Percentiles rank a stretch among this genome's conserved stretches.
Evolutionary conservation across 2,888 invertebrate genomes (phyloP).

Genomic region (Cephus pulcher): DNA sequence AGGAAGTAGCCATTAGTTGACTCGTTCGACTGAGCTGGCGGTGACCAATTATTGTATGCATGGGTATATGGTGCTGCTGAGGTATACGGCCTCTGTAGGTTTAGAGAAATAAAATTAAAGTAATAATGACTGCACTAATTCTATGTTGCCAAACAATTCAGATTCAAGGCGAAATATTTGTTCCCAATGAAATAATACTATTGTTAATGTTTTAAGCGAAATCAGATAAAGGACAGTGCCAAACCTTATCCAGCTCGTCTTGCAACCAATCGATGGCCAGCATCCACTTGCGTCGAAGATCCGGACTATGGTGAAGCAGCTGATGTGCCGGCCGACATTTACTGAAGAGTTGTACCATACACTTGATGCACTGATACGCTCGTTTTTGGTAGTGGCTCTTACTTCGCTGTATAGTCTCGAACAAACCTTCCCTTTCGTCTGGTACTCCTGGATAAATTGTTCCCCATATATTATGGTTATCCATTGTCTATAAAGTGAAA

Average conservation of each 20-base stretch:
- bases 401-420: slow-evolving; percentile 92
- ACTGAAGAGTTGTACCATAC: slow-evolving; percentile 90
- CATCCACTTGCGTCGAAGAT: slow-evolving; percentile 88
- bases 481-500: slow-evolving; percentile 8
- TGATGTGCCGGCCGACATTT: slow-evolving; percentile 85
- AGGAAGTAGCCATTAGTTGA: slow-evolving; percentile 94
- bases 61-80: slow-evolving; percentile 82
- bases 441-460: slow-evolving; percentile 70
- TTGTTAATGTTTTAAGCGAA: not conserved
- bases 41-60: slow-evolving; percentile 93
- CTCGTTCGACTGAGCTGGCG: slow-evolving; percentile 94
- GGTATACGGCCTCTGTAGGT: slow-evolving; percentile 68
- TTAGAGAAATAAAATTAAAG: not conserved
- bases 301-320: slow-evolving; percentile 81
- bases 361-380: slow-evolving; percentile 97
- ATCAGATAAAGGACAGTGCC: slow-evolving; percentile 16
- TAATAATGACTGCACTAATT: not conserved
- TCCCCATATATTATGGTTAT: slow-evolving; percentile 14
- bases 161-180: not conserved
- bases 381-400: slow-evolving; percentile 97
- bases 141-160: no score
- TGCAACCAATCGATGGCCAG: slow-evolving; percentile 94
- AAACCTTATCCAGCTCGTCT: slow-evolving; percentile 88
- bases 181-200: not conserved
- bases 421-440: slow-evolving; percentile 89